Conservation (phyloP, 2,797 vertebrate genomes). For the Typhlichthys subterraneus region DNA sequence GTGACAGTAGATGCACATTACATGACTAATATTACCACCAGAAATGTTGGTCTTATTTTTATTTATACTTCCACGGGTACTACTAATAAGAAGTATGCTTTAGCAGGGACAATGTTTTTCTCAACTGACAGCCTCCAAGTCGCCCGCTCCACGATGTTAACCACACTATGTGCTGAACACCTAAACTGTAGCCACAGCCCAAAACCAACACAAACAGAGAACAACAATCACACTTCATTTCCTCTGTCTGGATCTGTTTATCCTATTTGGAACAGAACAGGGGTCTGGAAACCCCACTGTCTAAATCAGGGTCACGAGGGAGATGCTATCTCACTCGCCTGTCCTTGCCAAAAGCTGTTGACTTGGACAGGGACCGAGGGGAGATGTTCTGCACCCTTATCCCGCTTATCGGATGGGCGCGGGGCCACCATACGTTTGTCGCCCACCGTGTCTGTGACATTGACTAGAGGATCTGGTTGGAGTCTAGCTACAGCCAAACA, state of each 20-base stretch:
- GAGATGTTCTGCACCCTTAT: conserved; percentile 21
- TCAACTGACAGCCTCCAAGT: conserved; percentile 8
- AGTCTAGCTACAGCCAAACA: conserved; percentile 13
- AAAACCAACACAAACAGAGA: conserved; percentile 6
- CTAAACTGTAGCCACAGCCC: conserved; percentile 15
- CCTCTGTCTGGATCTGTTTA: conserved; percentile 44
- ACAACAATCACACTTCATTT: conserved; percentile 56
- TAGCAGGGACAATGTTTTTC: neutral
- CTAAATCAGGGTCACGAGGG: conserved; percentile 35
- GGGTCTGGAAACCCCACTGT: conserved; percentile 31
- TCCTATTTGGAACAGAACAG: conserved; percentile 38
- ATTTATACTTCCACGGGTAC: too few relatives aligned
- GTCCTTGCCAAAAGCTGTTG: conserved; percentile 35
- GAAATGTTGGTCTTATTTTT: too few relatives aligned
- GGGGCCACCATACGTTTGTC: conserved; percentile 27
- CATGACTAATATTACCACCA: too few relatives aligned
- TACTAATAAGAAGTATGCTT: neutral
- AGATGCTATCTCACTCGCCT: conserved; percentile 18
- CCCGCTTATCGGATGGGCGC: conserved; percentile 38
- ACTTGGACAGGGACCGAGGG: conserved; percentile 18
- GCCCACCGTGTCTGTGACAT: conserved; percentile 22
- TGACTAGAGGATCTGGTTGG: conserved; percentile 3
- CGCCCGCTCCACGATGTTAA: conserved; percentile 6
- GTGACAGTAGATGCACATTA: too few relatives aligned
- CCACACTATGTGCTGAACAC: conserved; percentile 24